Percentiles rank a stretch among this genome's conserved stretches.
Evolutionary conservation across 2,888 invertebrate species (phyloP).

Genomic region (Pteria penguin): DNA sequence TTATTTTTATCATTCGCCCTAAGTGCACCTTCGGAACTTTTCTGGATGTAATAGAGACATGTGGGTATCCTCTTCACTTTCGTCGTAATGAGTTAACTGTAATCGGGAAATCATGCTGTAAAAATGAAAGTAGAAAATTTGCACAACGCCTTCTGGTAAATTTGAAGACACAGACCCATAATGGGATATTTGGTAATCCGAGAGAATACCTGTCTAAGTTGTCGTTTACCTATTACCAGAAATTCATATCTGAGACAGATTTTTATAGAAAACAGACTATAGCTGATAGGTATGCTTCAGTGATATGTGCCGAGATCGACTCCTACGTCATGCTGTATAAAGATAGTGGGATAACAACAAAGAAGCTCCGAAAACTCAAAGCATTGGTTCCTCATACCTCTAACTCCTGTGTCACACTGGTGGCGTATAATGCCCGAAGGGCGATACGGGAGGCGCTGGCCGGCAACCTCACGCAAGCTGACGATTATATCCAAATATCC

Average conservation of each 20-base stretch:
- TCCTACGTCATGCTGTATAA: conserved; percentile 27
- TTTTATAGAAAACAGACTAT: neutral
- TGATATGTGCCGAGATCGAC: conserved; percentile 25
- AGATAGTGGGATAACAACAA: neutral
- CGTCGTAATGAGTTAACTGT: neutral
- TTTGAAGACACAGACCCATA: conserved; percentile 21
- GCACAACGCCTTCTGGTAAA: conserved; percentile 23
- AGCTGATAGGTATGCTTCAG: conserved; percentile 25
- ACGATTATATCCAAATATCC: conserved; percentile 3
- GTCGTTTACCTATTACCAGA: neutral
- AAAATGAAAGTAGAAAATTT: conserved; percentile 6
- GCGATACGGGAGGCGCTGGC: conserved; percentile 19
- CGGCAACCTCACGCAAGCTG: conserved; percentile 2
- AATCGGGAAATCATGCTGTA: conserved; percentile 1
- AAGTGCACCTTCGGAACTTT: neutral
- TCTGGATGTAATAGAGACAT: neutral
- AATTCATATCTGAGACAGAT: conserved; percentile 1
- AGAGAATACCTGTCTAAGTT: neutral
- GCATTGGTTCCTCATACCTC: conserved; percentile 9
- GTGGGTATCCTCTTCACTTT: neutral
- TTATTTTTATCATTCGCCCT: neutral
- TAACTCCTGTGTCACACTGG: conserved; percentile 18
- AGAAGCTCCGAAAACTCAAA: conserved; percentile 9
- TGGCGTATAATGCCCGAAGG: conserved; percentile 19
- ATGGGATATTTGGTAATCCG: conserved; percentile 16